Evolutionary conservation across 2,797 vertebrate genomes (phyloP).

Genomic region (Phalanger gymnotis): DNA sequence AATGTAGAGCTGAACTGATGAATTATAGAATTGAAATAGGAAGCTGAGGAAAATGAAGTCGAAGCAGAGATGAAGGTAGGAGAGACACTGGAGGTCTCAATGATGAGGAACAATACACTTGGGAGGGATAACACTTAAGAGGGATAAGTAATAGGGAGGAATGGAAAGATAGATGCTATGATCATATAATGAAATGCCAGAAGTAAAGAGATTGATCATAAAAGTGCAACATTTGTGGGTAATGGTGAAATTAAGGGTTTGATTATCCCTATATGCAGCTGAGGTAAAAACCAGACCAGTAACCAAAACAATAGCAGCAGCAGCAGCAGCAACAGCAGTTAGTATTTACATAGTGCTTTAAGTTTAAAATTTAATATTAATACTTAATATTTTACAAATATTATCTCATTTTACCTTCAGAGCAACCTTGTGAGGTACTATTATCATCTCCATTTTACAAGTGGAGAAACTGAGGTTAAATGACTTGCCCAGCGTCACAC

Average conservation of each 20-base stretch:
- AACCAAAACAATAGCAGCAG: not conserved
- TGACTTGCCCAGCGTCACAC: not conserved
- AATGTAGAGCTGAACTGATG: not conserved
- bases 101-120: not conserved
- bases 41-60: not conserved
- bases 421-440: not conserved
- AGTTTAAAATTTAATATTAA: not conserved
- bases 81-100: not conserved
- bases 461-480: not conserved
- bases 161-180: not conserved
- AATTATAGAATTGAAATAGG: not conserved
- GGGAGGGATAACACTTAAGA: not conserved
- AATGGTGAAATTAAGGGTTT: not conserved
- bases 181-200: not conserved
- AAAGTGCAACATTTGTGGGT: not conserved
- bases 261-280: not conserved
- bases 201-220: not conserved
- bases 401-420: not conserved
- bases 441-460: not conserved
- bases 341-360: not conserved
- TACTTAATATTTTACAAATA: not conserved
- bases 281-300: not conserved
- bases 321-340: not conserved
- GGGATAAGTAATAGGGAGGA: not conserved
- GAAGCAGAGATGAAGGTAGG: not conserved